Conservation (phyloP, 2,888 invertebrate species). For the Drosophila mettleri region DNA sequence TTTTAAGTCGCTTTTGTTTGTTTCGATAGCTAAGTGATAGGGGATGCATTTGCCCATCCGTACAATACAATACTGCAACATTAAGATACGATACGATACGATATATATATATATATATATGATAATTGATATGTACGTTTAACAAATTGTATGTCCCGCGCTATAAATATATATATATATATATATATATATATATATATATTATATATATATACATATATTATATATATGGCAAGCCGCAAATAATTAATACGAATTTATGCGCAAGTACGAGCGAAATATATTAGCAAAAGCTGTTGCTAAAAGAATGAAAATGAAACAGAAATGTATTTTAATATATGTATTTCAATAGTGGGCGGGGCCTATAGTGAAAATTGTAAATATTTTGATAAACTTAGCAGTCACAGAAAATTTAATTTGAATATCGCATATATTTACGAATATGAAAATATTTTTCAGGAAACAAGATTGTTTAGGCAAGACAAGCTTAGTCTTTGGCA, state of each 20-base stretch:
- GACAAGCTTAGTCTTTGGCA: too few species aligned
- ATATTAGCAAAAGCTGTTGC: constrained; percentile 67
- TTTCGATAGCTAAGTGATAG: constrained; percentile 76
- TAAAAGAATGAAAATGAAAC: constrained; percentile 23
- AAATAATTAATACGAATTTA: constrained; percentile 80
- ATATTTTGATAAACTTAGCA: not conserved
- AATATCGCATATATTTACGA: too few species aligned
- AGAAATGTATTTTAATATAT: not conserved
- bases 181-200: constrained; percentile 32
- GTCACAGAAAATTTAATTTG: too few species aligned
- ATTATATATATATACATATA: constrained; percentile 40
- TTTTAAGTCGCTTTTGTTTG: constrained; percentile 52
- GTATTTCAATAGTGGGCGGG: not conserved
- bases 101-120: constrained; percentile 51
- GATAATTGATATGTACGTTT: constrained; percentile 50
- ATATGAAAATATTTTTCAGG: too few species aligned
- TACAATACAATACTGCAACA: constrained; percentile 74
- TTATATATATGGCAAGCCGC: constrained; percentile 61
- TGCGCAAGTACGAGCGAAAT: constrained; percentile 69
- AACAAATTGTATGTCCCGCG: constrained; percentile 59
- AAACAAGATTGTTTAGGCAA: too few species aligned
- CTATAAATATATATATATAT: constrained; percentile 29
- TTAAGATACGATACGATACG: constrained; percentile 66
- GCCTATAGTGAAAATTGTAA: not conserved
- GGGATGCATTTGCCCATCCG: constrained; percentile 56